Base-by-base conservation (phyloP, 2,888 invertebrate species). In the Scelioninae gen. 1 region DNA sequence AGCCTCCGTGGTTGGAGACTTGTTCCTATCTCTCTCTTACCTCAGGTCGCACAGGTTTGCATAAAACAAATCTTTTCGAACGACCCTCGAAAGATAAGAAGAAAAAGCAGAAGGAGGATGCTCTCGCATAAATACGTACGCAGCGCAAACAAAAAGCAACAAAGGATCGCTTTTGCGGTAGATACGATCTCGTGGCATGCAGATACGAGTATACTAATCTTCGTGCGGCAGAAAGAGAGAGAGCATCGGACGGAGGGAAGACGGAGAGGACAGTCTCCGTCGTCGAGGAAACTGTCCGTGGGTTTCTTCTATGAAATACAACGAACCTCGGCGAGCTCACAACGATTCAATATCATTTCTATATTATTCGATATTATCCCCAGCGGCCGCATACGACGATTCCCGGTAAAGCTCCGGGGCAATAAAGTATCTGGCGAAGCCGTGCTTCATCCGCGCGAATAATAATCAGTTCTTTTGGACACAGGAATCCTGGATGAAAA, bases 101-200 rank as follows among this genome's bases (percentile, higher is more conserved):
- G 76, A 82, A 55, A 55, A 76, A 80, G 76, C 76, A 72, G 84
- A 82, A 85, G 84, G 85, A 86, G 83, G 82, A 87, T 86, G 86
- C 84, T 88, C 89, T 87, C 90, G 90, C 91, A 91, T 90, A 91
- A 90, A 91, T 78, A 78, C 90, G 88, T 87, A 88, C 88, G 88
- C 89, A 87, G 88, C 85, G 88, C 88, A 86, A 90, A 90, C 88
- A 91, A 90, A 91, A 91, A 90, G 86, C 86, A 87, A 90, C 89
- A 90, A 91, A 91, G 90, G 89, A 84, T 89, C 88, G 87, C 90
- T 88, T 88, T 88, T 87, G 87, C 88, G 86, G 87, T 86, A 90
- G 92, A 91, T 91, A 92, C 91, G 89, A 92, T 92, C 91, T 91
- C 87, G 87, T 88, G 89, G 90, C 89, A 89, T 90, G 90, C 91